Evolutionary conservation across 2,888 invertebrate genomes (phyloP).

Genomic region (Bursaphelenchus okinawaensis): DNA sequence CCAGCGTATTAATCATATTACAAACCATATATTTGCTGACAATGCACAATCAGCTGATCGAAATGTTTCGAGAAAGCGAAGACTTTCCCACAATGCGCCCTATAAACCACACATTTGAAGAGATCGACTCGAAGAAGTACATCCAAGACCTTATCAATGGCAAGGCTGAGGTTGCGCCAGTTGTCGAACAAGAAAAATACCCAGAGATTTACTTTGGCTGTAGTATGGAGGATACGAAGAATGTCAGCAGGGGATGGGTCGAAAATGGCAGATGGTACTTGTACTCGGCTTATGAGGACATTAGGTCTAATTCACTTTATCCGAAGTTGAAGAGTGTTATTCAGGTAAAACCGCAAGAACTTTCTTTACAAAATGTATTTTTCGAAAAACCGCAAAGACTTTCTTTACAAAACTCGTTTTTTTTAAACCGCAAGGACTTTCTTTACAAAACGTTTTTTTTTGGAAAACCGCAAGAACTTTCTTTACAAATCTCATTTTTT

Average conservation of each 20-base stretch:
- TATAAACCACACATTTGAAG: constrained; percentile 13
- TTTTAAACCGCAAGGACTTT: too few species aligned
- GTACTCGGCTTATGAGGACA: constrained; percentile 50
- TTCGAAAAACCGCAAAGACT: too few species aligned
- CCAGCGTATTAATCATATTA: background rate
- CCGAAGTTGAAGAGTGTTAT: constrained; percentile 20
- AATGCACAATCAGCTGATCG: background rate
- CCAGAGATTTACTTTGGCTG: constrained; percentile 33
- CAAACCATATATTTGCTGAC: background rate
- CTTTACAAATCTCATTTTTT: too few species aligned
- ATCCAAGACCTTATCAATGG: constrained; percentile 28
- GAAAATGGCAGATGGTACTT: constrained; percentile 30
- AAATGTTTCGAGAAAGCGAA: background rate
- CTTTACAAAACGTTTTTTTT: too few species aligned
- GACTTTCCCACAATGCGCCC: constrained; percentile 5
- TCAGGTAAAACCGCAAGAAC: constrained; percentile 7
- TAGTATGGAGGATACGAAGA: constrained; percentile 5
- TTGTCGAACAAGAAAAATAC: constrained; percentile 26
- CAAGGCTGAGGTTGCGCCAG: constrained; percentile 29
- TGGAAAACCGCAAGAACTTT: too few species aligned
- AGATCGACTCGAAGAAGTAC: constrained; percentile 30
- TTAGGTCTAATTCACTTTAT: constrained; percentile 39
- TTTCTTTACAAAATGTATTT: too few species aligned
- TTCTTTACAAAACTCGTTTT: too few species aligned
- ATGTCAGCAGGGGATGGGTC: constrained; percentile 16